Percentiles rank a stretch among this genome's conserved stretches.
Evolutionary conservation across 2,797 vertebrate genomes (phyloP).

Genomic region (Prionace glauca): DNA sequence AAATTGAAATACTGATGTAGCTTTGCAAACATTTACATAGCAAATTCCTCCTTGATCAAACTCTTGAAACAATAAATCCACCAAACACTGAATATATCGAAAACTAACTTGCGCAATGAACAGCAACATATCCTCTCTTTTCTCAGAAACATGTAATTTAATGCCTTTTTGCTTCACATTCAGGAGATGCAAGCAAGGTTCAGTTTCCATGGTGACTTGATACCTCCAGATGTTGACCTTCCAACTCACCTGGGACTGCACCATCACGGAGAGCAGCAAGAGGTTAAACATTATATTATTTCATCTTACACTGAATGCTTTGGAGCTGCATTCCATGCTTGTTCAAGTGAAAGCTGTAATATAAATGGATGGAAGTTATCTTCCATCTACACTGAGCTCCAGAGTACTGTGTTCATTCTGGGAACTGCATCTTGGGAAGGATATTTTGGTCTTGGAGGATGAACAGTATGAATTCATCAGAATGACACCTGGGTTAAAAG

Average conservation of each 20-base stretch:
- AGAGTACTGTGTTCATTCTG: not conserved
- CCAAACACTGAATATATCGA: not conserved
- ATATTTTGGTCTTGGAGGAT: not conserved
- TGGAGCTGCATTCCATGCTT: not conserved
- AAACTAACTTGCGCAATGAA: not conserved
- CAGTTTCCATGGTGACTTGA: constrained; percentile 76
- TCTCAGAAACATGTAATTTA: not conserved
- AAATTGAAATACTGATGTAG: not conserved
- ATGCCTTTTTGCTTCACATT: constrained; percentile 41
- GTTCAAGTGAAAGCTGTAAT: not conserved
- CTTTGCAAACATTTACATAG: not conserved
- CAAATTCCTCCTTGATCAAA: not conserved
- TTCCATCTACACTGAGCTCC: not conserved
- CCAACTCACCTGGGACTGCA: constrained; percentile 90
- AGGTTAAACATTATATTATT: constrained; percentile 61
- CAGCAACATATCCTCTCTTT: not conserved
- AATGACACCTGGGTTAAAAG: not conserved
- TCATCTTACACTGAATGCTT: not conserved
- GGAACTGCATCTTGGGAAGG: not conserved
- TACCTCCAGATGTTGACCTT: constrained; percentile 74
- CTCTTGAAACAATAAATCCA: not conserved
- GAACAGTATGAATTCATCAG: not conserved
- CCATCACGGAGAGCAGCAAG: constrained; percentile 93
- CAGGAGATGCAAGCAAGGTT: constrained; percentile 95
- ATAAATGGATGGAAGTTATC: not conserved